Conservation (phyloP, 53 echinoderm and acorn worm species). For the Zoroaster sp. region DNA sequence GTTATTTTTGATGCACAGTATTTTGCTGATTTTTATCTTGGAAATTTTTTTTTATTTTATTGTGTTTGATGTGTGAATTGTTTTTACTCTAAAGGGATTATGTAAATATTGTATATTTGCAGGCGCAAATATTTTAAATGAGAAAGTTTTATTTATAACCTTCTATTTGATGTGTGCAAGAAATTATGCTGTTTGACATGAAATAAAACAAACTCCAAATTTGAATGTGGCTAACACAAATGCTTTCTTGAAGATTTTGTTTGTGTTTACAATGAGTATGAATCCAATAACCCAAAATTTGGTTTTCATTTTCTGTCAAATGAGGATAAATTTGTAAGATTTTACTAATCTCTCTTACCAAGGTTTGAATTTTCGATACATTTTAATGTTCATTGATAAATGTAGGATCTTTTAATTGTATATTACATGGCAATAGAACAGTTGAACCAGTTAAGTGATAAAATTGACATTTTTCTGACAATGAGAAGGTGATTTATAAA, state of each 20-base stretch:
- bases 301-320: neutral
- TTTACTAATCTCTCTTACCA: neutral
- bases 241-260: neutral
- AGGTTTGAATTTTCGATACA: neutral
- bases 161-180: slow-evolving; percentile 44
- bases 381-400: neutral
- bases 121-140: slow-evolving; percentile 21
- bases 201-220: slow-evolving; percentile 1
- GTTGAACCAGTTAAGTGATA: too few species aligned
- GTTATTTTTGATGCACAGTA: slow-evolving; percentile 30
- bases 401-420: too few species aligned
- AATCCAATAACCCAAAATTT: neutral
- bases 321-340: neutral
- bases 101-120: neutral
- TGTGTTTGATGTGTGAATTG: neutral
- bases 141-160: slow-evolving; percentile 32
- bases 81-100: neutral
- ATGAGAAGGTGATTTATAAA: too few species aligned
- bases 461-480: too few species aligned
- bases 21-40: neutral
- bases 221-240: neutral
- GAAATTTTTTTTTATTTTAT: neutral
- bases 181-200: neutral
- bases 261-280: neutral
- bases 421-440: too few species aligned